Base-by-base conservation (phyloP, 2,113 vertebrate species). In the Dolichallabes microphthalmus region DNA sequence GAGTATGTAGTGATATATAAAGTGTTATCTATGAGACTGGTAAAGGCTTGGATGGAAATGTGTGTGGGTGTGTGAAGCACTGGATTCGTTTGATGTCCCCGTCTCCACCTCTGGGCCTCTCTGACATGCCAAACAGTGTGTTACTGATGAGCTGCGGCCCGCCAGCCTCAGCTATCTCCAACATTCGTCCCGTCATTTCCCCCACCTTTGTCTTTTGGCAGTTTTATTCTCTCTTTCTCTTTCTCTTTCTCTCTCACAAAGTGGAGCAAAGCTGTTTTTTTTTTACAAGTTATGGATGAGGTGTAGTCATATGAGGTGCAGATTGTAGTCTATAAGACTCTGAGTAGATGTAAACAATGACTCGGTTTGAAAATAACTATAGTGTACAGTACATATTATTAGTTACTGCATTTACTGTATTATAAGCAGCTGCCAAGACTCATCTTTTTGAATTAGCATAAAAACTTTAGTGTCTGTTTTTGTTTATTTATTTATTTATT, bases 71-170 rank as follows among this genome's bases (percentile, higher is more conserved):
- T 55, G 13, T 88, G 73, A n/a, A 35, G 55, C 5, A 0, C 66
- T 74, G 14, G 80, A 83, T 68, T 35, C 63, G 82, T 9, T 12
- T 71, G 82, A 15, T 84, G 76, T 66, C 74, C 32, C 76, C 53
- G 55, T 61, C 12, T 53, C 39, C 68, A 74, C 64, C 53, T 52
- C 55, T 17, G 64, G 76, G 77, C 80, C 27, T 73, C 79, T 27
- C 2, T 15, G 39, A 82, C 6, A 66, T 91, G 90, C 91, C 91
- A 92, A 91, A 94, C 93, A 92, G 88, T 64, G 90, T 88, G 86
- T 92, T 91, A 91, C 89, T 85, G 91, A 93, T 93, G 93, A 93
- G 85, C 91, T 92, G 92, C 15, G 81, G 63, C 71, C 82, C 10
- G 25, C 15, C 25, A 92, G 87, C 87, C 86, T 82, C 30, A 1